Evolutionary conservation across 2,113 vertebrate genomes (phyloP).

Genomic region (Nesogale talazaci): DNA sequence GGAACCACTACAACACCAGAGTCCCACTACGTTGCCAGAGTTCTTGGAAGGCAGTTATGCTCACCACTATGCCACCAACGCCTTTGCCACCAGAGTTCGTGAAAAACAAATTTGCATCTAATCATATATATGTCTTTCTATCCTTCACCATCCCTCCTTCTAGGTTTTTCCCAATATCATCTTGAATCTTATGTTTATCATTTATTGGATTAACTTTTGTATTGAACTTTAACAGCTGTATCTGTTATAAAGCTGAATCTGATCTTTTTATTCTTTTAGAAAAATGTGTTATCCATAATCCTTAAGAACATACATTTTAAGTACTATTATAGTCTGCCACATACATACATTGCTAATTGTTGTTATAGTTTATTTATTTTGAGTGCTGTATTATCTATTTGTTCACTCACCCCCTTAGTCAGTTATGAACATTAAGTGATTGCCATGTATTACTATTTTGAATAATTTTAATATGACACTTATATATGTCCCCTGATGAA

Average conservation of each 20-base stretch:
- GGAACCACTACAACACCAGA: background rate
- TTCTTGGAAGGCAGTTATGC: conserved; percentile 89
- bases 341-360: background rate
- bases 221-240: background rate
- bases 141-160: background rate
- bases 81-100: conserved; percentile 7
- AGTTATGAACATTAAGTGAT: background rate
- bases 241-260: conserved; percentile 26
- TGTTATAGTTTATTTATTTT: background rate
- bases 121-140: background rate
- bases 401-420: background rate
- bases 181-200: background rate
- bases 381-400: background rate
- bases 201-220: background rate
- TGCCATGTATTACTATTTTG: conserved; percentile 8
- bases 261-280: background rate
- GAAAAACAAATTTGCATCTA: background rate
- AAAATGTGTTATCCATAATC: background rate
- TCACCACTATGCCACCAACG: conserved; percentile 90
- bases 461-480: background rate
- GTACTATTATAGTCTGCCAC: background rate
- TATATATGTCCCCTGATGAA: background rate
- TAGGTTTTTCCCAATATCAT: background rate
- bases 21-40: too few relatives aligned
- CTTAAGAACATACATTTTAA: background rate